A percentile compares a stretch with the other conserved stretches of the same genome.
Evolutionary conservation across 2,888 invertebrate species (phyloP).

Genomic region (Conistra vaccinii): DNA sequence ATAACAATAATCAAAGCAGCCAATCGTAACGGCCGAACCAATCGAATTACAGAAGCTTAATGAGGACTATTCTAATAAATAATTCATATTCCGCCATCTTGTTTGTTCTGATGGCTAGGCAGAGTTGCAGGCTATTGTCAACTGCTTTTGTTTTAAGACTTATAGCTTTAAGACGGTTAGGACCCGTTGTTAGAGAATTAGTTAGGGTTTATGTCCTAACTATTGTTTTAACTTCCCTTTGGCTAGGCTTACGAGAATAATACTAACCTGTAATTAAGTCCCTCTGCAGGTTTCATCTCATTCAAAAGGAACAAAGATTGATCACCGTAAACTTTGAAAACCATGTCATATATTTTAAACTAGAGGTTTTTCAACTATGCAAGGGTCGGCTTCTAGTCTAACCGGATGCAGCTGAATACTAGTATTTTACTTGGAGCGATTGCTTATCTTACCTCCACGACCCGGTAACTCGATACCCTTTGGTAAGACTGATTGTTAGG

Average conservation of each 20-base stretch:
- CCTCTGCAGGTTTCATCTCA: too few species aligned
- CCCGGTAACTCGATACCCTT: too few species aligned
- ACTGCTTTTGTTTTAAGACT: constrained; percentile 23
- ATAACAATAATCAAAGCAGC: constrained; percentile 1
- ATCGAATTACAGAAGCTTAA: constrained; percentile 33
- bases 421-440: too few species aligned
- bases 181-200: constrained; percentile 20
- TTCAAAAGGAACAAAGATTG: background rate
- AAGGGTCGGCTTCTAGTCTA: too few species aligned
- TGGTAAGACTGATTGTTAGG: too few species aligned
- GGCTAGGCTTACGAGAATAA: background rate
- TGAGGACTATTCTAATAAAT: constrained; percentile 30
- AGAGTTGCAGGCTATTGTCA: constrained; percentile 5
- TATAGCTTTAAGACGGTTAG: constrained; percentile 2
- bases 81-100: constrained; percentile 41
- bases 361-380: too few species aligned
- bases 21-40: background rate
- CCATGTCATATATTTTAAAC: too few species aligned
- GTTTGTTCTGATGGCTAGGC: background rate
- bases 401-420: too few species aligned
- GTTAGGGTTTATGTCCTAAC: constrained; percentile 1
- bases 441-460: too few species aligned
- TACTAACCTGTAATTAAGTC: background rate
- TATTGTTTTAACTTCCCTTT: constrained; percentile 18
- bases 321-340: background rate